Conservation (phyloP, 1,140 invertebrate genomes). For the Bursaphelenchus mucronatus region DNA sequence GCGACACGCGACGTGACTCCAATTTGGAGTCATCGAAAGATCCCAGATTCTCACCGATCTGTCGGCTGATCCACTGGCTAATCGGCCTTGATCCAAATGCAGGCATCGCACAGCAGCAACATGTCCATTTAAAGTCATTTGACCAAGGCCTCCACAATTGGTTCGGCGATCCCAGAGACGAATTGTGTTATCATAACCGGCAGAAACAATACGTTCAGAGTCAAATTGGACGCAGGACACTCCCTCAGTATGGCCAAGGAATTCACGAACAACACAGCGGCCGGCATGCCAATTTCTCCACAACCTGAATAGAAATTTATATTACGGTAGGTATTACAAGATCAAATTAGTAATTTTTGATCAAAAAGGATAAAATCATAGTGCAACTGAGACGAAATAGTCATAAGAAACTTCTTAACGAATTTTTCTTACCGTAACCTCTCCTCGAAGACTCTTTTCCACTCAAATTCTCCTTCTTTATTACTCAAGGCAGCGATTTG, state of each 20-base stretch:
- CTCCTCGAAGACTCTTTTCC: conserved; percentile 57
- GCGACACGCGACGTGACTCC: conserved; percentile 67
- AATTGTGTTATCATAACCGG: conserved; percentile 54
- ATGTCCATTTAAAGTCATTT: conserved; percentile 66
- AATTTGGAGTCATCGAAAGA: conserved; percentile 64
- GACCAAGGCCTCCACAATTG: conserved; percentile 65
- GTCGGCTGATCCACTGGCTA: conserved; percentile 66
- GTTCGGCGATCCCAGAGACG: conserved; percentile 63
- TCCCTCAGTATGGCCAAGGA: conserved; percentile 33
- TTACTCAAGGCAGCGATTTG: conserved; percentile 31
- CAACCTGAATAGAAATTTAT: conserved; percentile 21
- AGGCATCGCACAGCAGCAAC: conserved; percentile 66
- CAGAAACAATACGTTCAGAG: conserved; percentile 53
- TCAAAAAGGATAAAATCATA: too few species aligned
- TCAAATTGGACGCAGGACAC: conserved; percentile 58
- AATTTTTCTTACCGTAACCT: conserved; percentile 41
- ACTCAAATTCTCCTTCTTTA: conserved; percentile 43
- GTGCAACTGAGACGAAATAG: too few species aligned
- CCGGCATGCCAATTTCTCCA: conserved; percentile 58
- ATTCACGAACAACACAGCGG: conserved; percentile 29
- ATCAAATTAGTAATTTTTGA: too few species aligned
- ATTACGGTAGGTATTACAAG: too few species aligned
- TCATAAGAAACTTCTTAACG: too few species aligned
- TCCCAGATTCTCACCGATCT: conserved; percentile 67
- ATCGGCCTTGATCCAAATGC: conserved; percentile 64